Base-by-base conservation (phyloP, 2,888 invertebrate genomes). In the Gortyna flavago region DNA sequence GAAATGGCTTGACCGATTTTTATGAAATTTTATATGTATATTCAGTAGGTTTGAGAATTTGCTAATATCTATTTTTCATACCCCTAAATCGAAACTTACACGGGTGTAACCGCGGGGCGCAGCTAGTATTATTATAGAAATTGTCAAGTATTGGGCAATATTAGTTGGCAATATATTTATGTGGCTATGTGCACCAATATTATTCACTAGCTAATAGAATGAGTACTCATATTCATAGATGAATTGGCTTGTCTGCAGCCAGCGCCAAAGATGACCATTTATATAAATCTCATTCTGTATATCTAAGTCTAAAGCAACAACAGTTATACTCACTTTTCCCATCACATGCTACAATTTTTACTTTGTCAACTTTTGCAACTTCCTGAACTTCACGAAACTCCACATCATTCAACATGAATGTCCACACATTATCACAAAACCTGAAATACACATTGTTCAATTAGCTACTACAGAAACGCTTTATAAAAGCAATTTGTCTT, bases 391-490 rank as follows among this genome's bases (percentile, higher is more conserved):
- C 99, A 88, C 99, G 97, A 93, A 99, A 99, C 94, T 99, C 99
- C 16, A 99, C 99, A 96, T 99, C 99, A 92, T 99, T 99, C 90
- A 99, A 97, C 97, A 99, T 99, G 92, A 99, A 99, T 11, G 99
- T 99, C 99, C 99, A 99, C 2, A 99, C 99, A 97, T 99, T 99
- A 97, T 99, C 99, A 97, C 99, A 99, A 96, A 99, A 99, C 91
- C 99, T 97, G 90, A 70, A 97, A 84, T 18, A 57, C 2, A 62
- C 0, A 72, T 57, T 44, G 7, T 62, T 18, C 0, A 48, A 57
- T 74, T 59, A 81, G 48, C 32, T 38, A 25, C 25, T 51, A 21
- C 8, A 29, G 35, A 57, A 32, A 77, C 57, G 57, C 18, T 54
- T 16, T 8, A 13, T 0, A 54, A 44, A 48, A 38, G 8, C 25